Conservation (phyloP, 2,888 invertebrate species). For the Drosophila mettleri region DNA sequence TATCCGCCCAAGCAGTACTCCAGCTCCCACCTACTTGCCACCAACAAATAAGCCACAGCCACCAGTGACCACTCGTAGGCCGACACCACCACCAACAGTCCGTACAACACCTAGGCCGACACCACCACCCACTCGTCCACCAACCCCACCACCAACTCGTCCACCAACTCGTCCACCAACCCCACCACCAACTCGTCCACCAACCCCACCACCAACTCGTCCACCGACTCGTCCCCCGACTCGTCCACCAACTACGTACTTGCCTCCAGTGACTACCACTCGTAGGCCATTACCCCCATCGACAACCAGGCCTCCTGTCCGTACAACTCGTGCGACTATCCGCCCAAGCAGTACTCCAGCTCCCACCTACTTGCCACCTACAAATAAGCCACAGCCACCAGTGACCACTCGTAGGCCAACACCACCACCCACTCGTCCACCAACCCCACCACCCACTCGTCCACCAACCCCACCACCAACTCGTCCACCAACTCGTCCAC, state of each 20-base stretch:
- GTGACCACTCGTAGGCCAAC: slow-evolving; percentile 50
- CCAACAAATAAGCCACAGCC: slow-evolving; percentile 57
- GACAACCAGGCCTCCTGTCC: slow-evolving; percentile 12
- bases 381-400: slow-evolving; percentile 56
- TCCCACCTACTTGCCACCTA: slow-evolving; percentile 60
- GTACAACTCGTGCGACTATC: slow-evolving; percentile 25
- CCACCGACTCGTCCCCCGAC: slow-evolving; percentile 38
- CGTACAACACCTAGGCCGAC: slow-evolving; percentile 41
- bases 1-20: slow-evolving; percentile 53
- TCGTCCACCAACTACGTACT: slow-evolving; percentile 56
- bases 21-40: slow-evolving; percentile 53
- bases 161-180: slow-evolving; percentile 33
- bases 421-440: slow-evolving; percentile 49
- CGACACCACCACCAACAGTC: slow-evolving; percentile 31
- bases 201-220: slow-evolving; percentile 31
- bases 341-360: slow-evolving; percentile 40
- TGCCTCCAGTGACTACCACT: slow-evolving; percentile 52
- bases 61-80: slow-evolving; percentile 51
- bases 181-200: slow-evolving; percentile 33
- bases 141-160: slow-evolving; percentile 29
- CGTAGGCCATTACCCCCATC: slow-evolving; percentile 47
- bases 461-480: slow-evolving; percentile 49
- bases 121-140: slow-evolving; percentile 40
- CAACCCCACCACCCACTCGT: slow-evolving; percentile 1
- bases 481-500: slow-evolving; percentile 56